These are phyloP conservation scores for Erebia ligea DNA, from an alignment of 2,888 invertebrate genomes.

Conservation along the genomic window DNA sequence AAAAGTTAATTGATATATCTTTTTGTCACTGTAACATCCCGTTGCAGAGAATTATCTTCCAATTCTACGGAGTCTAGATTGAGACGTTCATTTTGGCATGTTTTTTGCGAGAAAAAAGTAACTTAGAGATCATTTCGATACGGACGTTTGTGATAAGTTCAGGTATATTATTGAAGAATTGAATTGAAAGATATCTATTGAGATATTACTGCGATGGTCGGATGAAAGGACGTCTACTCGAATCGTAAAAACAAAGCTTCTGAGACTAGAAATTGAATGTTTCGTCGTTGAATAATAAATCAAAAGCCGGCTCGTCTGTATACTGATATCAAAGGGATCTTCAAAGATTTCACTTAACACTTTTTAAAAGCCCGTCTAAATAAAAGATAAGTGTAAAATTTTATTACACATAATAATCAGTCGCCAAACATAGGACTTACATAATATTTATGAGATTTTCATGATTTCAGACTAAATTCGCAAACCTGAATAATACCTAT, in stretches of 20 bases:
- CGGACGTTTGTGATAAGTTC: conserved; percentile 8
- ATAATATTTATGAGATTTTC: not conserved
- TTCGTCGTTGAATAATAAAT: conserved; percentile 69
- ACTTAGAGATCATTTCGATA: not conserved
- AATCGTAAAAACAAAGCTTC: conserved; percentile 49
- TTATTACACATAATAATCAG: conserved; percentile 20
- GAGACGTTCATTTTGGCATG: conserved; percentile 56
- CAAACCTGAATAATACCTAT: not conserved
- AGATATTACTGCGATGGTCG: conserved; percentile 24
- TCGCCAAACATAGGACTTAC: conserved; percentile 15
- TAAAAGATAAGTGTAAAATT: conserved; percentile 52
- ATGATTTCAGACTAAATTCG: not conserved
- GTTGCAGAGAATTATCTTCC: conserved; percentile 54
- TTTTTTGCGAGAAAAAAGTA: conserved; percentile 45
- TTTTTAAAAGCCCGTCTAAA: conserved; percentile 59
- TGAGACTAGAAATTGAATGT: conserved; percentile 52
- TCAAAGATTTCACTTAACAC: conserved; percentile 66
- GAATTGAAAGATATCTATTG: conserved; percentile 20
- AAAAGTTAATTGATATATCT: conserved; percentile 77
- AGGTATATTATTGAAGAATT: conserved; percentile 4
- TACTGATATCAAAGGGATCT: conserved; percentile 68
- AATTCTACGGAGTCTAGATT: conserved; percentile 63
- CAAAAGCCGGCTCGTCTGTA: conserved; percentile 56
- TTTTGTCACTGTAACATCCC: conserved; percentile 70
- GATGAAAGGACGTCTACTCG: conserved; percentile 41